Evolutionary conservation across 2,888 invertebrate species (phyloP).

Genomic region (Eumacrocentrus americanus): DNA sequence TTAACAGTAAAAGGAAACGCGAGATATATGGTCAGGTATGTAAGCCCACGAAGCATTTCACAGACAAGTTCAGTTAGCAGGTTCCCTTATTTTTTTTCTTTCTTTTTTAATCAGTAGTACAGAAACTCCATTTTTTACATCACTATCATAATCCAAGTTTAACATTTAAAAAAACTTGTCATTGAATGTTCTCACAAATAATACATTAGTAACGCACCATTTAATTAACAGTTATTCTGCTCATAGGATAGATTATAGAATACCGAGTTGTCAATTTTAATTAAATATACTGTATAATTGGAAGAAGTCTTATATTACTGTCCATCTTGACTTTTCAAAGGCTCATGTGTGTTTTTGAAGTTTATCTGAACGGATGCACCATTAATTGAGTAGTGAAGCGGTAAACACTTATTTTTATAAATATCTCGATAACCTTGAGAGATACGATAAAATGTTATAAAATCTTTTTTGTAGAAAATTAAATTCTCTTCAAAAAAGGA

Average conservation of each 20-base stretch:
- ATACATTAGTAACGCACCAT: constrained; percentile 7
- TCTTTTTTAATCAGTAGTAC: neutral
- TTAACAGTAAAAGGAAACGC: constrained; percentile 20
- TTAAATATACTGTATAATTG: neutral
- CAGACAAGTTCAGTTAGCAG: neutral
- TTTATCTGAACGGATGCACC: neutral
- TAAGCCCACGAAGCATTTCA: constrained; percentile 7
- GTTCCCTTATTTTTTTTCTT: neutral
- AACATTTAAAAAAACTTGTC: neutral
- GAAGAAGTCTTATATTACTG: neutral
- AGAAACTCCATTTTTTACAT: neutral
- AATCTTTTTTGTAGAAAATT: too few species aligned
- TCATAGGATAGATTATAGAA: constrained; percentile 12
- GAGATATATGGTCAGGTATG: constrained; percentile 20
- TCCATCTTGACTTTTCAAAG: too few species aligned
- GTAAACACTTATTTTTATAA: too few species aligned
- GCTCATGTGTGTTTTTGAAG: neutral
- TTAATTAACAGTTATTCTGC: constrained; percentile 3
- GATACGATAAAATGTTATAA: too few species aligned
- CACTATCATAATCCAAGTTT: neutral
- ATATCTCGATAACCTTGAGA: too few species aligned
- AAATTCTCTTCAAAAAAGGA: too few species aligned
- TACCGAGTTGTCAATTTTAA: neutral
- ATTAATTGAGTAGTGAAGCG: constrained; percentile 1
- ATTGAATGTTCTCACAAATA: constrained; percentile 13